Evolutionary conservation across 2,113 vertebrate genomes (phyloP), one percentile per base, ranked within the genome.

Genomic region (Pterocles burchelli): DNA sequence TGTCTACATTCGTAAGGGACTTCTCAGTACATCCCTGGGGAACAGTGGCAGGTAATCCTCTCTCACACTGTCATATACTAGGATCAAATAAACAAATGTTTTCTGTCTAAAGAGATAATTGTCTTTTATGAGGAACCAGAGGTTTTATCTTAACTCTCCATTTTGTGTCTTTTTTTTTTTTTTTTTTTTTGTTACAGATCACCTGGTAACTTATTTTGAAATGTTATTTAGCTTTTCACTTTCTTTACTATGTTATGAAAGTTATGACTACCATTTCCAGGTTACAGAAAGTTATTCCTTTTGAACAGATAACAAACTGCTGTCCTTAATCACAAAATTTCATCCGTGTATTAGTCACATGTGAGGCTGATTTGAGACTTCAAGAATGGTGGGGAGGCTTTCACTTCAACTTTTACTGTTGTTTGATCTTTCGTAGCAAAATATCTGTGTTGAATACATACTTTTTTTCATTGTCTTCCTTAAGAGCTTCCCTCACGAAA

Each of bases 281-380:
- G 8, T 75, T 77, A 33, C 3, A 13, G 25, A 74, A 81, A 63
- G 28, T 52, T 59, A 36, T 2, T 83, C 13, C 12, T 75, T 85
- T 75, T 65, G 34, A 52, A 45, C 13, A 21, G 2, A 2, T 34
- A 31, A 13, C 2, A 36, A 61, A 78, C 8, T 19, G 6, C 33
- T 59, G 17, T 57, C 18, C 15, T 78, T 89, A 19, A 29, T 43
- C 17, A 43, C 24, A 76, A 77, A 81, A 5, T 8, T 76, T 79
- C 19, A 61, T 33, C 14, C 6, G 4, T 33, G 4, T 67, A 3
- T 67, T 85, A 59, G 7, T 55, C 22, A 59, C 4, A 16, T 0
- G 0, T 59, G 21, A 61, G 36, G 14, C 17, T 61, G 13, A 57
- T 72, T 51, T 73, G 38, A 61, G n/a, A 20, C 10, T 54, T 57